Conservation (phyloP, 2,888 invertebrate species). For the Cerceris rybyensis region DNA sequence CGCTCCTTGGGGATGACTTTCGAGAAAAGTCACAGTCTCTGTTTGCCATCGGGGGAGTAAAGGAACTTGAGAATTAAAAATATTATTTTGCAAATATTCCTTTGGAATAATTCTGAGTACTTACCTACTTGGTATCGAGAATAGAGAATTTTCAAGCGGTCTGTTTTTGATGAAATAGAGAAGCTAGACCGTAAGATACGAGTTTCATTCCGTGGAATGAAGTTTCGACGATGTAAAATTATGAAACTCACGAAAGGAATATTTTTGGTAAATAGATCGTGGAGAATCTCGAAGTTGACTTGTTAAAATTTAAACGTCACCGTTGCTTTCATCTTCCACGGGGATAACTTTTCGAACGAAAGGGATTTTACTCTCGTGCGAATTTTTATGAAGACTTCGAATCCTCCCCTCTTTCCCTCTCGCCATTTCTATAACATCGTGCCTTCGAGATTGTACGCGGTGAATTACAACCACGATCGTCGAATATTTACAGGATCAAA, state of each 20-base stretch:
- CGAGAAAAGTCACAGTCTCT: background rate
- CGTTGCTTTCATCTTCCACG: constrained; percentile 26
- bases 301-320: constrained; percentile 33
- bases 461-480: constrained; percentile 16
- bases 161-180: no score
- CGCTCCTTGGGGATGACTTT: background rate
- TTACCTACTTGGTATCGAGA: no score
- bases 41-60: no score
- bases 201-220: background rate
- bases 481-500: constrained; percentile 28
- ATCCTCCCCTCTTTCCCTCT: background rate
- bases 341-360: constrained; percentile 20
- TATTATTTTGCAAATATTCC: no score
- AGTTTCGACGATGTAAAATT: background rate
- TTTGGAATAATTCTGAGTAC: no score
- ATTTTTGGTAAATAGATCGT: background rate
- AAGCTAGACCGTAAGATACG: background rate
- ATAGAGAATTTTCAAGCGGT: no score
- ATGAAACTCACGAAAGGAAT: background rate
- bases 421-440: constrained; percentile 6
- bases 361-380: background rate
- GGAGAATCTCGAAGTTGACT: constrained; percentile 13
- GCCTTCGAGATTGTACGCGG: constrained; percentile 10
- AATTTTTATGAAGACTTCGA: constrained; percentile 11
- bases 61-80: no score